phyloP scores from a whole-genome alignment of 2,113 vertebrate genomes.

The Takifugu bimaculatus region DNA sequence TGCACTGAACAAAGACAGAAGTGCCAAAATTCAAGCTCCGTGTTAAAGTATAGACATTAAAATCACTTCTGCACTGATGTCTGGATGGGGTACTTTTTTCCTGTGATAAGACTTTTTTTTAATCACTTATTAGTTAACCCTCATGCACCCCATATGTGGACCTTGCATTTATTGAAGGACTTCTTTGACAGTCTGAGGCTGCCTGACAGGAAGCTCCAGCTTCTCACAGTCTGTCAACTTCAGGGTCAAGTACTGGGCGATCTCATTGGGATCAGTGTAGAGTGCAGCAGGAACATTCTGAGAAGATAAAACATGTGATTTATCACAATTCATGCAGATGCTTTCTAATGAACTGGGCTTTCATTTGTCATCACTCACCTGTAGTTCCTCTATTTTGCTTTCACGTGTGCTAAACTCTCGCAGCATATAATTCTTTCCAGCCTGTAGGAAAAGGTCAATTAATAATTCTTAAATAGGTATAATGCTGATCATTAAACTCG shows the following conservation, averaged over 20 bases:
- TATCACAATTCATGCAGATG: background rate
- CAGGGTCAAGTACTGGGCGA: slow-evolving; percentile 86
- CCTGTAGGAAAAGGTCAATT: slow-evolving; percentile 66
- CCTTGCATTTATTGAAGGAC: slow-evolving; percentile 3
- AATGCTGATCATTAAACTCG: background rate
- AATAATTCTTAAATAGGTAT: background rate
- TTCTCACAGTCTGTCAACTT: slow-evolving; percentile 88
- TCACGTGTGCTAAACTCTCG: slow-evolving; percentile 93
- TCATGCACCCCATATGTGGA: slow-evolving; percentile 6
- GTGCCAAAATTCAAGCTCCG: background rate
- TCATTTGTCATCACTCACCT: slow-evolving; percentile 71
- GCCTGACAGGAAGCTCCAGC: slow-evolving; percentile 80
- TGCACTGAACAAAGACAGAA: background rate
- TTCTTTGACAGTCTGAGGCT: slow-evolving; percentile 16
- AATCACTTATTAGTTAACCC: background rate
- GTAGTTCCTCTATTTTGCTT: slow-evolving; percentile 85
- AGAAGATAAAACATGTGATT: background rate
- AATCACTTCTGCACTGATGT: slow-evolving; percentile 14
- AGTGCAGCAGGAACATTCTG: slow-evolving; percentile 84
- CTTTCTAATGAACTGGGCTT: background rate
- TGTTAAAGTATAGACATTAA: slow-evolving; percentile 16
- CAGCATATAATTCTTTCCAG: slow-evolving; percentile 85
- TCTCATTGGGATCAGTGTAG: slow-evolving; percentile 95
- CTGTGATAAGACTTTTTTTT: background rate
- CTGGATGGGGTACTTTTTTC: background rate